Evolutionary conservation across 2,797 vertebrate genomes (phyloP).

Genomic region (Syncerus caffer): DNA sequence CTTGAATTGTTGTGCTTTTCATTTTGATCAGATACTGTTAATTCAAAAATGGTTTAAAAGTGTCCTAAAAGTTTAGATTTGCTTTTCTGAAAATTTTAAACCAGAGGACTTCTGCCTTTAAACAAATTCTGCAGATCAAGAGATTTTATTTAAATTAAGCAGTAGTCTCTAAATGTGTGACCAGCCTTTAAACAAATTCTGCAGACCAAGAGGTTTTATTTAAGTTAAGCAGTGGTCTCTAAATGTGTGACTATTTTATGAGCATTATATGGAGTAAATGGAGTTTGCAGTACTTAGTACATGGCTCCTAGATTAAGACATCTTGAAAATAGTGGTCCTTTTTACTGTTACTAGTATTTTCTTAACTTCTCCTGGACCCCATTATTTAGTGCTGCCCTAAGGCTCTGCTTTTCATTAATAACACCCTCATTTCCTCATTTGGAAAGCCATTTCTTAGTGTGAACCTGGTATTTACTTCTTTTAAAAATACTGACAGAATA

Average conservation of each 20-base stretch:
- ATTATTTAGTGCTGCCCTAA: neutral
- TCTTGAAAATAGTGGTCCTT: neutral
- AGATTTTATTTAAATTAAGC: neutral
- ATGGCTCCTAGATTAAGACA: neutral
- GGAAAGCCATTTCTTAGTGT: neutral
- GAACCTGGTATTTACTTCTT: neutral
- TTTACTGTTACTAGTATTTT: neutral
- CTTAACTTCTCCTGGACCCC: neutral
- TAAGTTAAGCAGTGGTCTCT: neutral
- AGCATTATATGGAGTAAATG: neutral
- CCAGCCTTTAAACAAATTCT: neutral
- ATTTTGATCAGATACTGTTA: slow-evolving; percentile 53
- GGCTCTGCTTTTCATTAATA: neutral
- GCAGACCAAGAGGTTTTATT: neutral
- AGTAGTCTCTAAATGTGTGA: neutral
- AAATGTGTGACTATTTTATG: neutral
- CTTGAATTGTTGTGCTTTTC: neutral
- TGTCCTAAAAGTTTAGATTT: slow-evolving; percentile 3
- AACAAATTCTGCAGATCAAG: neutral
- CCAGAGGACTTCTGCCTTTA: neutral
- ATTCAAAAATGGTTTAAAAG: slow-evolving; percentile 15
- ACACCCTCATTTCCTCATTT: neutral
- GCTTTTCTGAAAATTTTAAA: neutral
- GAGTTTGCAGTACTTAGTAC: neutral
- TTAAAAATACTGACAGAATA: neutral